A percentile compares a stretch with the other conserved stretches of the same genome.
These are phyloP conservation scores for Lasioglossum figueresi DNA, from an alignment of 2,888 invertebrate genomes.

Conservation along the genomic window DNA sequence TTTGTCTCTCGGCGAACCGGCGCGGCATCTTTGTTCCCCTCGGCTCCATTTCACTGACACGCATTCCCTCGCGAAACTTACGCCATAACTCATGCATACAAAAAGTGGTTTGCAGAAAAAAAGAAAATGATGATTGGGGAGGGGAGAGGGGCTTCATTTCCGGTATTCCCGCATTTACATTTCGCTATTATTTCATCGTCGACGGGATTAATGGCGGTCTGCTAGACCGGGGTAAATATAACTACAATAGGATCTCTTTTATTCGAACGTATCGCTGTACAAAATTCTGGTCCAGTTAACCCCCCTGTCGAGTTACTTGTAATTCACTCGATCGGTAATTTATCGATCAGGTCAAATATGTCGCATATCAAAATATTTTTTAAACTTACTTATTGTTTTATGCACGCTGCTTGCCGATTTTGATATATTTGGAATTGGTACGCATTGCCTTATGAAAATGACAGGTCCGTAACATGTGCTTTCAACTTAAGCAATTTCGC, in stretches of 20 bases:
- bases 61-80: slow-evolving; percentile 39
- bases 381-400: no score
- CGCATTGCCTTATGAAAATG: no score
- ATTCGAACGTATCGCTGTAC: not conserved
- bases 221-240: slow-evolving; percentile 23
- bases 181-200: slow-evolving; percentile 50
- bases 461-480: no score
- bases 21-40: slow-evolving; percentile 17
- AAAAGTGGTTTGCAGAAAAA: slow-evolving; percentile 34
- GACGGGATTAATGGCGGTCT: slow-evolving; percentile 45
- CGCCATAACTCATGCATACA: slow-evolving; percentile 50
- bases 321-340: not conserved
- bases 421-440: no score
- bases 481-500: not conserved
- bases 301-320: not conserved
- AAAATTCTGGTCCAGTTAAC: not conserved
- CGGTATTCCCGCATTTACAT: slow-evolving; percentile 52
- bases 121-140: not conserved
- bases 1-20: not conserved
- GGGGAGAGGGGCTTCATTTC: slow-evolving; percentile 31
- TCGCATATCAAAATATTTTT: not conserved
- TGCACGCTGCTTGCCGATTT: no score
- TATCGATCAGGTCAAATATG: not conserved
- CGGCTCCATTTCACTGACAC: slow-evolving; percentile 31
- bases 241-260: slow-evolving; percentile 3